Evolutionary conservation across 1,140 invertebrate genomes (phyloP).

Genomic region (Sitophilus oryzae): DNA sequence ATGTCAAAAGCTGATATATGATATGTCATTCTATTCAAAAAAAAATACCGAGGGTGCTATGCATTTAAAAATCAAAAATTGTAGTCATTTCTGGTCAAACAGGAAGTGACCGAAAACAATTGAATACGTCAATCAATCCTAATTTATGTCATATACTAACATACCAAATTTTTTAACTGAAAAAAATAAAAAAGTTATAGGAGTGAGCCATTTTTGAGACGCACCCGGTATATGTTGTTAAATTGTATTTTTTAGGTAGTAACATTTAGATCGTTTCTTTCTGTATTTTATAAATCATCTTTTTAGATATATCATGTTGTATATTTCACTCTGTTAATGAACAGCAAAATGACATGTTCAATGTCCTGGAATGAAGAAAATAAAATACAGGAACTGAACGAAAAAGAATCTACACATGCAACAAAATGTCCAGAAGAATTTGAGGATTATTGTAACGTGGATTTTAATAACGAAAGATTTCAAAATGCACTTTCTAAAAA

Average conservation of each 20-base stretch:
- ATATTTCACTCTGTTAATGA: neutral
- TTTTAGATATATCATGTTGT: neutral
- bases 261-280: neutral
- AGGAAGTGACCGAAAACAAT: too few species aligned
- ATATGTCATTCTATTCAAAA: too few species aligned
- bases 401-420: neutral
- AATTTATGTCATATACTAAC: too few species aligned
- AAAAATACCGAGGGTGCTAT: too few species aligned
- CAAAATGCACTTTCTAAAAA: neutral
- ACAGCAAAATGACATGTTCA: neutral
- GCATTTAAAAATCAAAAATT: too few species aligned
- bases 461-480: neutral
- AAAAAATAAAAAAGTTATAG: too few species aligned
- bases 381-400: neutral
- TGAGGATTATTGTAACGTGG: neutral
- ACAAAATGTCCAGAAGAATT: neutral
- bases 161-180: neutral
- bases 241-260: neutral
- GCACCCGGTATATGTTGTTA: neutral
- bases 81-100: too few species aligned
- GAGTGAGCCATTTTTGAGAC: too few species aligned
- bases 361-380: neutral
- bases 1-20: too few species aligned
- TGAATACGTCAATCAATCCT: too few species aligned
- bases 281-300: neutral